Percentiles rank a stretch among this genome's conserved stretches.
Evolutionary conservation across 2,888 invertebrate species (phyloP).

Genomic region (Sceliomorpha sp.): DNA sequence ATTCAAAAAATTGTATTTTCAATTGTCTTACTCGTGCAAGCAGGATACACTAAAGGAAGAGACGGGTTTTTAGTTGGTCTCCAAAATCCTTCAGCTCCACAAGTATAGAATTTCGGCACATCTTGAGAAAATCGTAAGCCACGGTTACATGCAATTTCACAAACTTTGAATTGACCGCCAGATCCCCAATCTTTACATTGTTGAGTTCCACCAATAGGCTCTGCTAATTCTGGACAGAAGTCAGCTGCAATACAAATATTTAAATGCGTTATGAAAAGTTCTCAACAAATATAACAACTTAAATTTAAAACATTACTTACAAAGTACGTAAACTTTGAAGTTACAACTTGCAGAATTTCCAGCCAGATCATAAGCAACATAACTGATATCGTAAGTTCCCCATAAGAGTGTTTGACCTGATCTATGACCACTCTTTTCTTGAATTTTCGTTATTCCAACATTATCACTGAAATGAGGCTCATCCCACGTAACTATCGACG

Average conservation of each 20-base stretch:
- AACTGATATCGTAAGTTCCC: constrained; percentile 96
- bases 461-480: constrained; percentile 95
- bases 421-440: constrained; percentile 92
- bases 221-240: constrained; percentile 93
- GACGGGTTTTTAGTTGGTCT: constrained; percentile 91
- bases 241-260: constrained; percentile 84
- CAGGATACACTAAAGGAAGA: constrained; percentile 92
- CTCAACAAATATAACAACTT: not conserved
- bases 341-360: constrained; percentile 95
- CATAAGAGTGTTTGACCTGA: constrained; percentile 93
- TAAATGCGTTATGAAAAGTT: constrained; percentile 1
- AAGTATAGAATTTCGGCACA: constrained; percentile 98
- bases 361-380: constrained; percentile 95
- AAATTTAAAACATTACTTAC: constrained; percentile 82
- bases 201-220: constrained; percentile 95
- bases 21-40: constrained; percentile 91
- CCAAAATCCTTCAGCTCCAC: constrained; percentile 99
- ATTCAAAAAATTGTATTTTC: not conserved
- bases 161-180: constrained; percentile 96
- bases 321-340: constrained; percentile 93
- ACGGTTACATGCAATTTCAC: constrained; percentile 92
- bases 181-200: constrained; percentile 98
- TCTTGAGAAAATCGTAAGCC: constrained; percentile 95
- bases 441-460: constrained; percentile 88
- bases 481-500: constrained; percentile 94